Evolutionary conservation across 23 tunicate genomes (phyloP).

Genomic region (Pegea sp.): DNA sequence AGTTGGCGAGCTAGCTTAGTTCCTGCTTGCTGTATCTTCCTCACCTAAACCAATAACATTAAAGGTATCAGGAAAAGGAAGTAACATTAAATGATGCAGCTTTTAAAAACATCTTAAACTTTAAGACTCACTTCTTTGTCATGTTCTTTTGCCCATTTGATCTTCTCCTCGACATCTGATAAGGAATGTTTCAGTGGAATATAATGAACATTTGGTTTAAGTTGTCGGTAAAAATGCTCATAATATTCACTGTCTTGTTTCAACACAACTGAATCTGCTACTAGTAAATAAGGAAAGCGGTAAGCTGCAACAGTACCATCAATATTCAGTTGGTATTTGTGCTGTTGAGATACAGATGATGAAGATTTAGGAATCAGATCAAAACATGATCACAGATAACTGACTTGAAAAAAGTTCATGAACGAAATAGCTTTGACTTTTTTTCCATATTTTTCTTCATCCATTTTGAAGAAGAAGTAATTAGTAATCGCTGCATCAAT

Average conservation of each 20-base stretch:
- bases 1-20: constrained; percentile 48
- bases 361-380: not conserved
- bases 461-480: constrained; percentile 79
- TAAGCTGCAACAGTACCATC: constrained; percentile 99
- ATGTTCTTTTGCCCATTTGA: constrained; percentile 76
- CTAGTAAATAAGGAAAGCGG: constrained; percentile 65
- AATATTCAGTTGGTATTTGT: constrained; percentile 85
- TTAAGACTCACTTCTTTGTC: constrained; percentile 37
- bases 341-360: constrained; percentile 5
- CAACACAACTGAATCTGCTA: constrained; percentile 55
- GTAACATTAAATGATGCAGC: too few relatives aligned
- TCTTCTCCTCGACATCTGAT: constrained; percentile 40
- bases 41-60: constrained; percentile 12
- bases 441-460: constrained; percentile 79
- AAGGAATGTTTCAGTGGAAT: constrained; percentile 53
- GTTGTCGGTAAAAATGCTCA: constrained; percentile 71
- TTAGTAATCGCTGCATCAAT: constrained; percentile 75
- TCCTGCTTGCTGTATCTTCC: constrained; percentile 59
- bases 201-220: constrained; percentile 61
- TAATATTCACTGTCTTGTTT: constrained; percentile 94
- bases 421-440: constrained; percentile 49
- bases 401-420: constrained; percentile 66
- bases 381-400: not conserved
- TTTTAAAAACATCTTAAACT: not conserved
- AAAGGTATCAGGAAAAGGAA: not conserved